Evolutionary conservation across 1,140 invertebrate species (phyloP).

Genomic region (Sinonovacula constricta): DNA sequence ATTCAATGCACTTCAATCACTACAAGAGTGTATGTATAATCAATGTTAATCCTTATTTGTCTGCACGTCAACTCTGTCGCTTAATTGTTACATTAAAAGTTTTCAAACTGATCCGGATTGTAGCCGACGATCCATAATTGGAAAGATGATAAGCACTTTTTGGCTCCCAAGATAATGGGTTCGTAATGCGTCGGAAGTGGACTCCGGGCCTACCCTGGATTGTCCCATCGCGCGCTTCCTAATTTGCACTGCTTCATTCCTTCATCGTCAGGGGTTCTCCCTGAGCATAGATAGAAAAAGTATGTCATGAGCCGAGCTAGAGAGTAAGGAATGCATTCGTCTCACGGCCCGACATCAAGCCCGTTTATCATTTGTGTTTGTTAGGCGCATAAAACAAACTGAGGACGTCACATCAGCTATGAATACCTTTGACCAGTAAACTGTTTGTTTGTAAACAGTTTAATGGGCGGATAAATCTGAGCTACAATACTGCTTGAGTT

Average conservation of each 20-base stretch:
- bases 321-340: too few relatives aligned
- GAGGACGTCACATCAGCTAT: background rate
- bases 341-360: too few relatives aligned
- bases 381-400: background rate
- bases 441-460: background rate
- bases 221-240: background rate
- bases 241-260: constrained; percentile 17
- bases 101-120: too few relatives aligned
- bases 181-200: constrained; percentile 9
- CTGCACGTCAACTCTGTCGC: too few relatives aligned
- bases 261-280: background rate
- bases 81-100: too few relatives aligned
- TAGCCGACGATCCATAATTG: too few relatives aligned
- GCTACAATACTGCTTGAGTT: background rate
- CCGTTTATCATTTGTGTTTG: background rate
- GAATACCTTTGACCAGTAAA: background rate
- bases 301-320: background rate
- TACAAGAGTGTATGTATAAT: too few relatives aligned
- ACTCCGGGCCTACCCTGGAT: constrained; percentile 15
- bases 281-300: constrained; percentile 11
- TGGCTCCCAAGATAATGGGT: background rate
- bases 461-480: background rate
- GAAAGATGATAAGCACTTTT: too few relatives aligned
- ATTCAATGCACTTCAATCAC: too few relatives aligned
- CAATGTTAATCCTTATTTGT: too few relatives aligned